Base-by-base conservation (phyloP, 2,797 vertebrate species). In the Alosa sapidissima region DNA sequence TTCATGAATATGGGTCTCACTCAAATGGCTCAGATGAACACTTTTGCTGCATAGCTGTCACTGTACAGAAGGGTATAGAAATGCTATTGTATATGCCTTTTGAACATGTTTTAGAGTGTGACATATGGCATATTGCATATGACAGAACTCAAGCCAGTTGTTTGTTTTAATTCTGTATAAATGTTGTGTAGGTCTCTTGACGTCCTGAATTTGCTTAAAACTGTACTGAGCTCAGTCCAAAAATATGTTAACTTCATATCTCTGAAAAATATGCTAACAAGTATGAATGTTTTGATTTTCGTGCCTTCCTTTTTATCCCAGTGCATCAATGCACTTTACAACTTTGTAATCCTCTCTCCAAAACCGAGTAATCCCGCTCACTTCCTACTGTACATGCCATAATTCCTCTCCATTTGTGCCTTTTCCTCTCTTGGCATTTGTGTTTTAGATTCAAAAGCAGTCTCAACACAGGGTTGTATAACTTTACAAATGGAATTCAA, bases 301-400 rank as follows among this genome's bases (percentile, higher is more conserved):
- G 51, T 82, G 84, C 84, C 82, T 91, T 90, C 90, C 89, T 89
- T 91, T 91, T 93, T 90, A 90, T 93, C 91, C 87, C 90, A 75
- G 86, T 92, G 89, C 92, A 94, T 93, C 91, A 91, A 88, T 92
- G 92, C 92, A 93, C 91, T 94, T 94, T 94, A 90, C 90, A 94
- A 93, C 89, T 95, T 92, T 90, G 87, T 95, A 95, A 96, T 95
- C 94, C 93, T 93, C 90, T 90, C 85, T 93, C 91, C 93, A 93
- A 93, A 92, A 91, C 85, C 24, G 90, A 88, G 91, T 95, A 95
- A 94, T 94, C 94, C 92, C 81, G 82, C 89, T 91, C 89, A 90
- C 91, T 92, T 93, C 91, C 93, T 92, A n/a, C n/a, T n/a, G n/a
- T n/a, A 92, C 90, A 92, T 91, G 89, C 84, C 90, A 91, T 93